A percentile compares a stretch with the other conserved stretches of the same genome.
These are phyloP conservation scores for Clarias pachynema DNA, from an alignment of 2,797 vertebrate genomes.

Conservation along the genomic window DNA sequence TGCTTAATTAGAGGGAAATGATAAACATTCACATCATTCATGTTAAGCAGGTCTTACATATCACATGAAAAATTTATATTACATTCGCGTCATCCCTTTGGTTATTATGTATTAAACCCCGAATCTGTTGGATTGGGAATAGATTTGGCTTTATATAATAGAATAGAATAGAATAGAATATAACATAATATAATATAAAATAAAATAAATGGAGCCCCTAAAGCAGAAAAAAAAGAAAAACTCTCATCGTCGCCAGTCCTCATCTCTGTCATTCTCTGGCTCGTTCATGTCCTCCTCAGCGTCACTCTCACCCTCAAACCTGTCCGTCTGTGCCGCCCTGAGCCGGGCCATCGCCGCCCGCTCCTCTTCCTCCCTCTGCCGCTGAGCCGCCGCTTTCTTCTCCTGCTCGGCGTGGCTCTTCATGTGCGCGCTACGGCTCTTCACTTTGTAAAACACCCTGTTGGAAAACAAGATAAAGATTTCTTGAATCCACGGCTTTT, in stretches of 20 bases:
- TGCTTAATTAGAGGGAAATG: not conserved
- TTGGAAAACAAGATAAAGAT: not conserved
- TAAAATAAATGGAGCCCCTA: not conserved
- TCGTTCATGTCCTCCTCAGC: constrained; percentile 63
- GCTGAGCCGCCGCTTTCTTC: constrained; percentile 91
- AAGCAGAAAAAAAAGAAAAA: too few relatives aligned
- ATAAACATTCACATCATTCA: not conserved
- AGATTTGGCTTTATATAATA: not conserved
- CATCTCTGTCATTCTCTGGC: constrained; percentile 72
- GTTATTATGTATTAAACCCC: not conserved
- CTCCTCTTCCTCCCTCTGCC: constrained; percentile 82
- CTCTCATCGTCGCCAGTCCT: constrained; percentile 77
- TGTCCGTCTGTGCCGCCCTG: constrained; percentile 50
- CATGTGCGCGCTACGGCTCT: constrained; percentile 99
- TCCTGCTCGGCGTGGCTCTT: constrained; percentile 98
- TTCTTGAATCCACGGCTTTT: not conserved
- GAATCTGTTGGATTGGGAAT: not conserved
- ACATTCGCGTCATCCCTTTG: not conserved
- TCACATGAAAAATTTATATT: not conserved
- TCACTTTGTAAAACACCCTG: constrained; percentile 97
- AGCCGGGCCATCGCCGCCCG: constrained; percentile 59
- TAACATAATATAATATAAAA: too few relatives aligned
- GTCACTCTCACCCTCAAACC: constrained; percentile 48
- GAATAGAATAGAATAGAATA: too few relatives aligned
- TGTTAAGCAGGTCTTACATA: not conserved